Base-by-base conservation (phyloP, 1,140 invertebrate species). In the Brachionus calyciflorus region DNA sequence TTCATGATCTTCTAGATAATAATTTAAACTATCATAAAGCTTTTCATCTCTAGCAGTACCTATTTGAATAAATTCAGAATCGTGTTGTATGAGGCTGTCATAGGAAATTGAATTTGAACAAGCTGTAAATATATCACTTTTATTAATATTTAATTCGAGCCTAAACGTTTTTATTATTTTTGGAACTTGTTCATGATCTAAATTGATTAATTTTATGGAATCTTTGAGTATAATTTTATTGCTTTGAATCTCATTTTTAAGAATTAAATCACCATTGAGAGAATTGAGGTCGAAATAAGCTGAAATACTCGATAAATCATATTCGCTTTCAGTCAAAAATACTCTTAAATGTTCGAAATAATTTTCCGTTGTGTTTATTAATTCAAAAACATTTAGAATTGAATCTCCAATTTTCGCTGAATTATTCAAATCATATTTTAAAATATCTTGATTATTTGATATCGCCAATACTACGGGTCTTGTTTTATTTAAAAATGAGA, bases 331-430 rank as follows among this genome's bases (percentile, higher is more conserved):
- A 9, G 37, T 37, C 12, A 33, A 37, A 60, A 60, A 33, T n/a
- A 60, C 0, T 60, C 33, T 60, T 7, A 19, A 24, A 14, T 40
- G 26, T 17, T 60, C 30, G 9, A 6, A 10, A 37, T 60, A 12
- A n/a, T 6, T 60, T 41, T 60, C 5, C 30, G 9, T 26, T n/a
- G 30, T n/a, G 12, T 60, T 21, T 9, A 37, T 37, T 2, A 60
- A 21, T 17, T 21, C 33, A 3, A 19, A 60, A 6, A 60, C 9
- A 37, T 60, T 60, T 12, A 60, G 28, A 37, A 60, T 60, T 37
- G 37, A 37, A 60, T 60, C 55, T 6, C 55, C 55, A 40, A 60
- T 60, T 60, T 60, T 60, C 7, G 55, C 28, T 12, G 37, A 9
- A 60, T 17, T 19, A 19, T 33, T 33, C 0, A 60, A 12, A 60